A percentile compares a stretch with the other conserved stretches of the same genome.
Evolutionary conservation across 2,113 vertebrate genomes (phyloP).

Genomic region (Beaufortia kweichowensis): DNA sequence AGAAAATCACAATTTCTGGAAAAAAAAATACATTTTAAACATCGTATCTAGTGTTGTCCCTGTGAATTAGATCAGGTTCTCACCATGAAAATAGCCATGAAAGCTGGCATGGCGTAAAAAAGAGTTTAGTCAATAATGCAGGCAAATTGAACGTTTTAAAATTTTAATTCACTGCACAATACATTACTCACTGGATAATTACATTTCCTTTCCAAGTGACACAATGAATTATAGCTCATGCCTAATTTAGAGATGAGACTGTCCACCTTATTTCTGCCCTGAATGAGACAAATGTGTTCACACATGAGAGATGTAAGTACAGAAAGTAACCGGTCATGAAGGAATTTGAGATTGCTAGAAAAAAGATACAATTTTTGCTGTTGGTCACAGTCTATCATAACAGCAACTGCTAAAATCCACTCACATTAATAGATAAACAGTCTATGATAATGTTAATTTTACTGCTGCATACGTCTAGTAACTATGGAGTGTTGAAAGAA

Average conservation of each 20-base stretch:
- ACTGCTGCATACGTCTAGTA: neutral
- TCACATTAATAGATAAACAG: neutral
- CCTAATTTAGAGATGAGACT: constrained; percentile 42
- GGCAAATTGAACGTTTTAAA: constrained; percentile 1
- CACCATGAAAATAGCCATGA: too few species aligned
- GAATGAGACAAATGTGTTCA: constrained; percentile 38
- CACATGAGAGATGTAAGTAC: constrained; percentile 22
- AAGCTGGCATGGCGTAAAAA: too few species aligned
- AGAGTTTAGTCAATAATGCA: neutral
- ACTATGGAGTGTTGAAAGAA: too few species aligned
- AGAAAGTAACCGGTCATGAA: constrained; percentile 38
- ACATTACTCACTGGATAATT: constrained; percentile 2
- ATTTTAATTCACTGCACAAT: neutral
- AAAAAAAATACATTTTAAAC: too few species aligned
- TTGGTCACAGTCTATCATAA: constrained; percentile 40
- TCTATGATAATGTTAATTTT: neutral
- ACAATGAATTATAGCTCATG: constrained; percentile 1
- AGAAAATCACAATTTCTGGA: too few species aligned
- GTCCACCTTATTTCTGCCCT: constrained; percentile 20
- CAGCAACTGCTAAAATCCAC: constrained; percentile 16
- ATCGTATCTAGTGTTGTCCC: too few species aligned
- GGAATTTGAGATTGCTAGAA: constrained; percentile 43
- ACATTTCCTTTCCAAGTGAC: neutral
- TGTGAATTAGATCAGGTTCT: too few species aligned
- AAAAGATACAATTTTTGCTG: constrained; percentile 32